These are phyloP conservation scores for Parotia lawesii DNA, from an alignment of 2,113 vertebrate species.

Conservation along the genomic window DNA sequence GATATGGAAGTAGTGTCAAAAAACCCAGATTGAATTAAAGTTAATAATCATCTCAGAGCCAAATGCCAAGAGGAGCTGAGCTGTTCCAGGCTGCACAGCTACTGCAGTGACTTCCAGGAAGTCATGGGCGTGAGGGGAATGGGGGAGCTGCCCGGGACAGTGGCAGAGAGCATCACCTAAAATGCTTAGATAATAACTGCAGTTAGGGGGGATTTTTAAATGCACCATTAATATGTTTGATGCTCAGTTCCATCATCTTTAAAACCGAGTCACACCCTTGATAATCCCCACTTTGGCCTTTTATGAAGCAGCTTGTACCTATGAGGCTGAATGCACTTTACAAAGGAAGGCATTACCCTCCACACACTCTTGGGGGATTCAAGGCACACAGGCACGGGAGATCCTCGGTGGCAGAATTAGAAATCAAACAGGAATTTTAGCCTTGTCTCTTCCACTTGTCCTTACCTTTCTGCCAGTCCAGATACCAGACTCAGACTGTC, in stretches of 20 bases:
- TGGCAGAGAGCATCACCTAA: neutral
- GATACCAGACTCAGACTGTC: neutral
- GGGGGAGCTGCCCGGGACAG: neutral
- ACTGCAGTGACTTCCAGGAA: neutral
- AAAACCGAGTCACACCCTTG: neutral
- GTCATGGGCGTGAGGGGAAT: neutral
- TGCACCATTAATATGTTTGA: fast-evolving
- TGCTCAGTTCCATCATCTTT: neutral
- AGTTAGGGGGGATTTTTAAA: neutral
- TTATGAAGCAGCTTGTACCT: neutral
- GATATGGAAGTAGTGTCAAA: neutral
- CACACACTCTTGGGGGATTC: neutral
- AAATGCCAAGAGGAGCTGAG: neutral
- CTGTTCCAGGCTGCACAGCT: neutral
- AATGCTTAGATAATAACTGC: neutral
- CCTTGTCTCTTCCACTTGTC: neutral
- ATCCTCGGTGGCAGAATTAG: neutral
- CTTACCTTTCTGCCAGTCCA: neutral
- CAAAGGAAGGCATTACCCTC: neutral
- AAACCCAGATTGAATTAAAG: neutral
- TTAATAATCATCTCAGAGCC: neutral
- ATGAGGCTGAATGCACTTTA: neutral
- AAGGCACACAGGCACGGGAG: neutral
- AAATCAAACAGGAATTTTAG: neutral
- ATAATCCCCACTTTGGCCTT: neutral